Conservation (phyloP, 2,888 invertebrate species). For the Lutraria lutraria region DNA sequence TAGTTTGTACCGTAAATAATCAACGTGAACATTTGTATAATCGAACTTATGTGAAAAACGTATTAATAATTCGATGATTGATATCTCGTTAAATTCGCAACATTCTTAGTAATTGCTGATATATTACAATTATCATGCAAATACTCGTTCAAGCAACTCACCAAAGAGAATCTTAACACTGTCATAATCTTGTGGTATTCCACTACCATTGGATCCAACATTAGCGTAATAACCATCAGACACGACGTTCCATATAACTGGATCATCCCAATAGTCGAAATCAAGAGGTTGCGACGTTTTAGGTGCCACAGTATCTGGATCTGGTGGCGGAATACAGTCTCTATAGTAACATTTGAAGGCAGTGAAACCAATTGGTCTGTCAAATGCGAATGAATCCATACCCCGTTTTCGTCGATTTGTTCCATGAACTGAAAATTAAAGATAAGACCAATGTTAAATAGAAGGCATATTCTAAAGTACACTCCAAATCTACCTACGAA, state of each 20-base stretch:
- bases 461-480: too few species aligned
- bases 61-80: too few species aligned
- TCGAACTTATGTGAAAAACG: too few species aligned
- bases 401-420: constrained; percentile 47
- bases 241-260: constrained; percentile 66
- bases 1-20: neutral
- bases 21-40: too few species aligned
- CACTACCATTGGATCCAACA: constrained; percentile 64
- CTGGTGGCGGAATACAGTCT: constrained; percentile 81
- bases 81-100: too few species aligned
- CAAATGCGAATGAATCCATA: constrained; percentile 32
- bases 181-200: constrained; percentile 71
- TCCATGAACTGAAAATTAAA: constrained; percentile 59
- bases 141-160: neutral
- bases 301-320: constrained; percentile 73
- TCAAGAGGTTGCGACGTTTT: constrained; percentile 55
- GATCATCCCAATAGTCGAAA: constrained; percentile 71
- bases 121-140: too few species aligned
- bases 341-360: constrained; percentile 77
- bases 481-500: too few species aligned
- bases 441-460: neutral
- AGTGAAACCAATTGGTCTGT: constrained; percentile 49
- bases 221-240: constrained; percentile 67
- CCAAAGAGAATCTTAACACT: constrained; percentile 71
- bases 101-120: too few species aligned